A percentile compares a stretch with the other conserved stretches of the same genome.
These are phyloP conservation scores for Arnoldichthys spilopterus DNA, from an alignment of 2,797 vertebrate species.

Conservation along the genomic window DNA sequence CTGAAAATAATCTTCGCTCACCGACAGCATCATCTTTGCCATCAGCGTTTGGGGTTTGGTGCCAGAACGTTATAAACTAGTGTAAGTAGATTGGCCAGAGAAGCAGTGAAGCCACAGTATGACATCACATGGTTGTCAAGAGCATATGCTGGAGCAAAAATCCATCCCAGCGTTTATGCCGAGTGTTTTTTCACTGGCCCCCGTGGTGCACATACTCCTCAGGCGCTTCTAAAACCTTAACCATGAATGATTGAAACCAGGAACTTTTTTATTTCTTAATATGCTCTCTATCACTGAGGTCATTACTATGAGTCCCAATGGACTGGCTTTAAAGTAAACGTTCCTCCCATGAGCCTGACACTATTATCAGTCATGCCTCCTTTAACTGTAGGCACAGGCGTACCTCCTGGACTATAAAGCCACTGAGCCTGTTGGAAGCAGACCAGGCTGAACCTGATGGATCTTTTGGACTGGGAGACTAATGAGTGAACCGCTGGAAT, in stretches of 20 bases:
- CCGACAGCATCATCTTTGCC: neutral
- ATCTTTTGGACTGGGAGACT: conserved; percentile 7
- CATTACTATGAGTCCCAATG: conserved; percentile 37
- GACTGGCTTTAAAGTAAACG: conserved; percentile 47
- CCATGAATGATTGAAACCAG: conserved; percentile 49
- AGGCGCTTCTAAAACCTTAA: conserved; percentile 30
- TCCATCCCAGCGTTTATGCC: conserved; percentile 22
- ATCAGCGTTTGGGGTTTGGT: conserved; percentile 19
- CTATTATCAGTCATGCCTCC: conserved; percentile 12
- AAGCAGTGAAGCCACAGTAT: conserved; percentile 12
- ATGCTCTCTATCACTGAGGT: conserved; percentile 48
- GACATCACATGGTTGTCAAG: conserved; percentile 53
- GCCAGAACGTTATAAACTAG: conserved; percentile 34
- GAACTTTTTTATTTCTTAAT: conserved; percentile 44
- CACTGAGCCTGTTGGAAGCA: conserved; percentile 1
- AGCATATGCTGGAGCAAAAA: conserved; percentile 45
- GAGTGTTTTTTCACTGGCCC: conserved; percentile 46
- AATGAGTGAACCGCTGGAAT: conserved; percentile 20
- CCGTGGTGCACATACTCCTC: conserved; percentile 42
- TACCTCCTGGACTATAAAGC: neutral
- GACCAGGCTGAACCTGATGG: neutral
- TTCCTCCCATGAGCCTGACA: conserved; percentile 39
- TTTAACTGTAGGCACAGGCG: conserved; percentile 7
- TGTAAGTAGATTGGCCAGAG: conserved; percentile 31
- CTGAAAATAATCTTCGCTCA: conserved; percentile 9